Base-by-base conservation (phyloP, 2,797 vertebrate genomes). In the Bradypus variegatus region DNA sequence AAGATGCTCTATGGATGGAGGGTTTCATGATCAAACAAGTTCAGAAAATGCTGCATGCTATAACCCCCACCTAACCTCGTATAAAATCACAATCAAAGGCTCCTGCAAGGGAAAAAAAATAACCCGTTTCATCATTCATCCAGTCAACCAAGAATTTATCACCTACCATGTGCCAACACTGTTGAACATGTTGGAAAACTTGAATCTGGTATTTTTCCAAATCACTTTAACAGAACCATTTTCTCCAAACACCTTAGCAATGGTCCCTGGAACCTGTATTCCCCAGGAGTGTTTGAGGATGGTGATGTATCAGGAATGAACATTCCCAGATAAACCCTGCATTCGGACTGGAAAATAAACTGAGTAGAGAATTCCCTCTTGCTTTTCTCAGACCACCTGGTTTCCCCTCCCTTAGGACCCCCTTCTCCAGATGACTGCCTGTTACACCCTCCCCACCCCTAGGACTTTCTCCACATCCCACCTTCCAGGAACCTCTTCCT, bases 251-350 rank as follows among this genome's bases (percentile, higher is more conserved):
- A 53, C 19, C 38, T 45, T 4, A 48, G 4, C 8, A 33, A 15
- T 23, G 23, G 7, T 45, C 62, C 70, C 76, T 21, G 45, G 31
- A 64, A 45, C n/a, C 64, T 14, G 38, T 21, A 29, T 29, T 21
- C 70, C 62, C 81, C 6, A 8, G 76, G 87, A 21, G 16, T 27
- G 2, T n/a, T 27, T 31, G 33, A 62, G 64, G 31, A 53, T 1
- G 2, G 6, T 53, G 11, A 45, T 0, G 21, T 14, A n/a, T n/a
- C 2, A 2, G 3, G 31, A 16, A 6, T 23, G 23, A 18, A 15
- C 38, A 2, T 8, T 16, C 55, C 45, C 38, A 55, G 36, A 14
- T 2, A 10, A 38, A 10, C 10, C 1, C 31, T 4, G 60, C 38
- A 36, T 33, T 41, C 33, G 29, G 23, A 16, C 36, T 23, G 16